Evolutionary conservation across 1,140 invertebrate species (phyloP), one percentile per base, ranked within the genome.

Genomic region (Tribolium castaneum): DNA sequence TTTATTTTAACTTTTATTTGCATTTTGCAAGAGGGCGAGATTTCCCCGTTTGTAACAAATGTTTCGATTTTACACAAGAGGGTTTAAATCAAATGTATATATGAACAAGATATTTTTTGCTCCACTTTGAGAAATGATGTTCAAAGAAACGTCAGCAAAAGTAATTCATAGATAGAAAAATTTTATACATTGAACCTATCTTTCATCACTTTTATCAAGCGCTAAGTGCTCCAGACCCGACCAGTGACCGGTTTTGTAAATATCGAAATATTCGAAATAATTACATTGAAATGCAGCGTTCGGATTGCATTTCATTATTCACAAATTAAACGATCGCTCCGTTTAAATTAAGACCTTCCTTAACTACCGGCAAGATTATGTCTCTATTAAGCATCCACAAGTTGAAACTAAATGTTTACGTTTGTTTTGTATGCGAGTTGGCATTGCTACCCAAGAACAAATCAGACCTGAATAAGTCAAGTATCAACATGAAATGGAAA

Each of bases 61-160:
- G 59, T 66, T 66, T 66, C 59, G 59, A 66, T 66, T 66, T 66
- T 66, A 66, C 59, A 66, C 59, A 66, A 66, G 59, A 66, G 59
- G 59, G 59, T 35, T 66, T 66, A 66, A 66, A 66, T 66, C 59
- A 66, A 66, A 66, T 66, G 59, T 66, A 66, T 66, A 66, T 66
- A 66, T 66, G 59, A 66, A 66, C 59, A 66, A 66, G 59, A 66
- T 66, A 66, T 66, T 66, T 66, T 59, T 66, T 66, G 25, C 59
- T 66, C 59, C 10, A 34, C 59, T 66, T 66, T 66, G 59, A 66
- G 30, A 66, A 66, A 66, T 66, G 59, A 39, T 66, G 59, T 66
- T 66, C 59, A 66, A 66, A 66, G 59, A 66, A 66, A 66, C 34
- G 59, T 66, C 59, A 66, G 59, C 59, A 14, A 66, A 30, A 66